Percentiles rank a stretch among this genome's conserved stretches.
Evolutionary conservation across 2,113 vertebrate species (phyloP).

Genomic region (Lophura nycthemera): DNA sequence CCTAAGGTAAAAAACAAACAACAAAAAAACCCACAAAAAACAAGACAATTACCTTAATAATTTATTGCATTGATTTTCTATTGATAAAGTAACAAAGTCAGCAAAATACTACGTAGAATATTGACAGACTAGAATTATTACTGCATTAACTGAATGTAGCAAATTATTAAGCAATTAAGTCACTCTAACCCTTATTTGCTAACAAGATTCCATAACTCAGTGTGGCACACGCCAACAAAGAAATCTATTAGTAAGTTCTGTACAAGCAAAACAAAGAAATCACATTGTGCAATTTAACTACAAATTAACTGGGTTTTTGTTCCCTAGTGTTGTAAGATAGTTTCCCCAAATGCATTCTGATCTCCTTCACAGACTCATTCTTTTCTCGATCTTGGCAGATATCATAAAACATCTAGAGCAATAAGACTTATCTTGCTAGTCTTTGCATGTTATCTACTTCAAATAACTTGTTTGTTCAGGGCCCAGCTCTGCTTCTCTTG

Average conservation of each 20-base stretch:
- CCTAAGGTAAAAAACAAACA: background rate
- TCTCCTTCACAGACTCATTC: background rate
- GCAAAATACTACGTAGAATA: background rate
- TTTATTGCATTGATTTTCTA: background rate
- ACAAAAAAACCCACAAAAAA: no score
- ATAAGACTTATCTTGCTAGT: background rate
- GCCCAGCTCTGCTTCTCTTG: background rate
- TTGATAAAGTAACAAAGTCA: background rate
- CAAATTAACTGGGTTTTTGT: background rate
- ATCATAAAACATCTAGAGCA: background rate
- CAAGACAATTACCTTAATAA: background rate
- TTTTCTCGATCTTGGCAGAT: background rate
- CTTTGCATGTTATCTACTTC: background rate
- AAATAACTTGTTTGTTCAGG: background rate
- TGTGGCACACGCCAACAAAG: background rate
- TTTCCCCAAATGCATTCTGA: background rate
- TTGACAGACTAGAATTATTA: background rate
- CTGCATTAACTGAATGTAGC: background rate
- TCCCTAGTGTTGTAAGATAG: background rate
- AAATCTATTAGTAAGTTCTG: background rate
- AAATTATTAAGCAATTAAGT: conserved; percentile 1
- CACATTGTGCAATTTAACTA: background rate
- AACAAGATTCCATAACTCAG: background rate
- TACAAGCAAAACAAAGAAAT: background rate
- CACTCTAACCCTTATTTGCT: background rate